These are phyloP conservation scores for Plebejus argus DNA, from an alignment of 2,888 invertebrate species.

Conservation along the genomic window DNA sequence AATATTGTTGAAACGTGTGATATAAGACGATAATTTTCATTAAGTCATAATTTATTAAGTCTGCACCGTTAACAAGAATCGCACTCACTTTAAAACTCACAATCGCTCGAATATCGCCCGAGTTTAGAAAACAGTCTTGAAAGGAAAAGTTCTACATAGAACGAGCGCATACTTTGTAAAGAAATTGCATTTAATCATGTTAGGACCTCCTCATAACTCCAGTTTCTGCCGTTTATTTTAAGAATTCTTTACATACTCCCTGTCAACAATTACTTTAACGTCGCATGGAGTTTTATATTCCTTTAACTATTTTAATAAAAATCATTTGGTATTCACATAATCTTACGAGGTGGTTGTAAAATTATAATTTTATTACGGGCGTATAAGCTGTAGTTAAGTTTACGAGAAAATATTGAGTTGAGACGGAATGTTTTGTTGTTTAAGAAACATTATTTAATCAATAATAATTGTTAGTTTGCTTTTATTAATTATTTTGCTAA, in stretches of 20 bases:
- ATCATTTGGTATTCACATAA: constrained; percentile 49
- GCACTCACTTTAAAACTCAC: constrained; percentile 43
- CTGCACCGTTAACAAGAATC: constrained; percentile 26
- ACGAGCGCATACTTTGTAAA: constrained; percentile 70
- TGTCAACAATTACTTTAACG: constrained; percentile 72
- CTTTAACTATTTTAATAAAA: constrained; percentile 65
- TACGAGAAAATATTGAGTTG: not conserved
- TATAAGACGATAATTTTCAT: not conserved
- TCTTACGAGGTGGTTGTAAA: constrained; percentile 17
- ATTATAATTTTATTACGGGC: constrained; percentile 28
- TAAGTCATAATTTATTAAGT: constrained; percentile 9
- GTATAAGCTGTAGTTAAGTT: constrained; percentile 10
- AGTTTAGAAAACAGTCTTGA: constrained; percentile 57
- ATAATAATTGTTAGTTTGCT: not conserved
- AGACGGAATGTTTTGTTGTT: not conserved
- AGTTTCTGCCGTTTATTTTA: constrained; percentile 65
- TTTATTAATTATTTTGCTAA: not conserved
- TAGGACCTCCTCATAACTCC: constrained; percentile 66
- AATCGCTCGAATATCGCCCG: constrained; percentile 52
- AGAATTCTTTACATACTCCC: constrained; percentile 69
- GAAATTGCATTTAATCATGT: constrained; percentile 78
- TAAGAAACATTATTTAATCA: not conserved
- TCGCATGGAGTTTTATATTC: constrained; percentile 56
- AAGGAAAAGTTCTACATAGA: constrained; percentile 66
- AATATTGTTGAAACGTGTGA: not conserved